A percentile compares a stretch with the other conserved stretches of the same genome.
These are phyloP conservation scores for Euphydryas editha DNA, from an alignment of 2,888 invertebrate species.

Conservation along the genomic window DNA sequence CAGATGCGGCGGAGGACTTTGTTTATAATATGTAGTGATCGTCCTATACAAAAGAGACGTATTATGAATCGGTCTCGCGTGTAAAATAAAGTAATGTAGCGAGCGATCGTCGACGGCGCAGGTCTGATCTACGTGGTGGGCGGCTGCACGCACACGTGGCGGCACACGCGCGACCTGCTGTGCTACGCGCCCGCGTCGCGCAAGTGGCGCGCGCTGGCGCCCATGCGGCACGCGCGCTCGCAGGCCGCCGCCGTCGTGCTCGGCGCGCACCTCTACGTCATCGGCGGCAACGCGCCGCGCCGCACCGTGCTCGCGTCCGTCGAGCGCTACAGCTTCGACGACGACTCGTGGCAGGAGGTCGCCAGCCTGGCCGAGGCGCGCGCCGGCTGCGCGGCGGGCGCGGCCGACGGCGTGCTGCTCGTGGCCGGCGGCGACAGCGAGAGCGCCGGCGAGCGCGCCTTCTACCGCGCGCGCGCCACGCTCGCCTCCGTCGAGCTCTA, in stretches of 20 bases:
- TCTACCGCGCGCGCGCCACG: constrained; percentile 93
- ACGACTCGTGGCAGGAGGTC: constrained; percentile 91
- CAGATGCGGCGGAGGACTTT: too few relatives aligned
- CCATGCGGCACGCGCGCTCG: constrained; percentile 91
- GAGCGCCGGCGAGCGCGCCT: constrained; percentile 87
- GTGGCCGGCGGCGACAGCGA: constrained; percentile 94
- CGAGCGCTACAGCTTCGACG: constrained; percentile 91
- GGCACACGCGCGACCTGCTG: constrained; percentile 91
- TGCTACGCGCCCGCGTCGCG: constrained; percentile 92
- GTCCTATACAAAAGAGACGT: too few relatives aligned
- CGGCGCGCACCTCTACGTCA: constrained; percentile 92
- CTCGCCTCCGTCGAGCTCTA: constrained; percentile 93
- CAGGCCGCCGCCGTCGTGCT: constrained; percentile 96
- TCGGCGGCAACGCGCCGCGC: constrained; percentile 94
- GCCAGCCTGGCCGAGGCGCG: constrained; percentile 89
- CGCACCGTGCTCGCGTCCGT: constrained; percentile 92
- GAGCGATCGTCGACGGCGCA: constrained; percentile 53
- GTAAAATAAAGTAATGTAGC: too few relatives aligned
- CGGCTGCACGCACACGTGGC: constrained; percentile 91
- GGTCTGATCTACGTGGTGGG: constrained; percentile 95
- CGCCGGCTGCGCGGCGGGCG: constrained; percentile 93
- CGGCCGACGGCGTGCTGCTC: constrained; percentile 91
- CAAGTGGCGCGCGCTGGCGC: constrained; percentile 90
- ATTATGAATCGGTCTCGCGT: too few relatives aligned
- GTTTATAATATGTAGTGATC: too few relatives aligned